phyloP scores from a whole-genome alignment of 2,113 vertebrate genomes.

The Camelus bactrianus region DNA sequence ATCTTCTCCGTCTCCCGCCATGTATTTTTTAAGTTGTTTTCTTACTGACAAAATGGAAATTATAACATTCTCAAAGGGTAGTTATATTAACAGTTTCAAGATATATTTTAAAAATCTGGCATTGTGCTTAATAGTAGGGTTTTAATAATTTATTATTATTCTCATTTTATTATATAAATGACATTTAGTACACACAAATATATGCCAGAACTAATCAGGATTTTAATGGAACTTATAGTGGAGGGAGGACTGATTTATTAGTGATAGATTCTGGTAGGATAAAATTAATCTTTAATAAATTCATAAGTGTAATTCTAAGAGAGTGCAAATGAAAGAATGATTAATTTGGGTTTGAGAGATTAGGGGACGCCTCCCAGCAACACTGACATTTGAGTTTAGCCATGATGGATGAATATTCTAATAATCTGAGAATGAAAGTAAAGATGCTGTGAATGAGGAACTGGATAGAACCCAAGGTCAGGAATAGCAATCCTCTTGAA shows the following conservation, averaged over 20 bases:
- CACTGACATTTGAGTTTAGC: conserved; percentile 45
- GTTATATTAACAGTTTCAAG: neutral
- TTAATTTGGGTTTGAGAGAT: conserved; percentile 66
- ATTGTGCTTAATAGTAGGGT: neutral
- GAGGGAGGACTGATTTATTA: conserved; percentile 43
- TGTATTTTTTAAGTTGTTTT: neutral
- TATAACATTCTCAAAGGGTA: neutral
- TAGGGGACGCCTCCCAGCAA: neutral
- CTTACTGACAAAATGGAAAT: neutral
- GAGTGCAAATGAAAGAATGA: conserved; percentile 61
- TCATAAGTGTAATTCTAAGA: conserved; percentile 21
- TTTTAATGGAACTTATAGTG: conserved; percentile 44
- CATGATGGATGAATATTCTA: conserved; percentile 58
- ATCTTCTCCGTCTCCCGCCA: neutral
- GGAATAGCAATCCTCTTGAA: neutral
- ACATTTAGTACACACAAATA: neutral
- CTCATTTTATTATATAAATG: neutral
- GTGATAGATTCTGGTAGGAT: conserved; percentile 29
- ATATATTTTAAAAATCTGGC: neutral
- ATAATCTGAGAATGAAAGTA: conserved; percentile 35
- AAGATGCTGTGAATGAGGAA: neutral
- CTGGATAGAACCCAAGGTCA: neutral
- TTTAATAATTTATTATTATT: conserved; percentile 36
- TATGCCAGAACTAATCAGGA: neutral
- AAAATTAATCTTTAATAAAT: conserved; percentile 72